A percentile compares a stretch with the other conserved stretches of the same genome.
phyloP scores from a whole-genome alignment of 1,140 invertebrate genomes.

The Procambarus virginalis region DNA sequence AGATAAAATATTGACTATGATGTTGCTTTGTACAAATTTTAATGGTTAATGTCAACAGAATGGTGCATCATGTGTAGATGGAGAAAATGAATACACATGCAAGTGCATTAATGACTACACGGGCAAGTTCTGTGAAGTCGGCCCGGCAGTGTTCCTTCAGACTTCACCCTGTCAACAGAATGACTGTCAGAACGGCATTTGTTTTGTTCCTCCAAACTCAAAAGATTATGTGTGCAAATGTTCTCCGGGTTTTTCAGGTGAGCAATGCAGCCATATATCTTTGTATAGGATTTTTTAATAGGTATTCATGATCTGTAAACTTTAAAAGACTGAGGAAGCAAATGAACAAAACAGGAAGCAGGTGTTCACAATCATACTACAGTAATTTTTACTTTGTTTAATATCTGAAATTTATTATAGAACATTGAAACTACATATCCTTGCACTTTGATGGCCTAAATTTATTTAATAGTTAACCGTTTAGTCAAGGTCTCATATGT shows the following conservation, averaged over 20 bases:
- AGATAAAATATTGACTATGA: background rate
- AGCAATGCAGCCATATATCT: background rate
- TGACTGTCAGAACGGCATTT: conserved; percentile 97
- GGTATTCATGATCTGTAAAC: too few species aligned
- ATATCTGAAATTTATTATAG: too few species aligned
- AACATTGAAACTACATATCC: too few species aligned
- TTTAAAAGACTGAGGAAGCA: too few species aligned
- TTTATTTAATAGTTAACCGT: too few species aligned
- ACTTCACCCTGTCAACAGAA: conserved; percentile 96
- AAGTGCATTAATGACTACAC: conserved; percentile 92
- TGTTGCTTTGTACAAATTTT: background rate
- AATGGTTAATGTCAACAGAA: conserved; percentile 78
- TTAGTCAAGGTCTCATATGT: too few species aligned
- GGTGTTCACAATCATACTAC: too few species aligned
- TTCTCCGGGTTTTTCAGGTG: conserved; percentile 93
- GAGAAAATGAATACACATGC: conserved; percentile 93
- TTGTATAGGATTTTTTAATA: too few species aligned
- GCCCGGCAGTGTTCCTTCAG: conserved; percentile 91
- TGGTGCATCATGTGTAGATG: conserved; percentile 93
- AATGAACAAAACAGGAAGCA: too few species aligned
- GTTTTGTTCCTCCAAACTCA: conserved; percentile 88
- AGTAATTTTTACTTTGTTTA: too few species aligned
- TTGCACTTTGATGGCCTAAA: too few species aligned
- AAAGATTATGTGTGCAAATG: conserved; percentile 96
- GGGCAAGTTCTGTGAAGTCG: conserved; percentile 96